Conservation (phyloP, 2,113 vertebrate genomes). For the Micronycteris hirsuta region DNA sequence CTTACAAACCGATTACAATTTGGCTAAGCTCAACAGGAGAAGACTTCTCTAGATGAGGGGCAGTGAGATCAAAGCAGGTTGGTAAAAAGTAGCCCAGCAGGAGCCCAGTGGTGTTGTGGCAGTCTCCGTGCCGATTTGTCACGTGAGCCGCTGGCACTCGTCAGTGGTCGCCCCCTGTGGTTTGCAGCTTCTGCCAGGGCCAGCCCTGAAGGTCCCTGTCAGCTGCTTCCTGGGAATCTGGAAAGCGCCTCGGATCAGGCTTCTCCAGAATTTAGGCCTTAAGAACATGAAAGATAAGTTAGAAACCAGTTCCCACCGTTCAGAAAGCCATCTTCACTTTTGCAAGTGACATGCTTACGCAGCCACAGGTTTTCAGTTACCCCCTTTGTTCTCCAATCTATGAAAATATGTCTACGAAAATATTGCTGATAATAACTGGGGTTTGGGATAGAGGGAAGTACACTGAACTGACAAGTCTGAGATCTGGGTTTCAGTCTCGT, state of each 20-base stretch:
- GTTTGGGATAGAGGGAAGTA: neutral
- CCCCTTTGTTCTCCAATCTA: neutral
- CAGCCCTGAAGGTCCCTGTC: neutral
- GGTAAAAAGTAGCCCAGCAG: neutral
- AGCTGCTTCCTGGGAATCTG: neutral
- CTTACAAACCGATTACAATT: neutral
- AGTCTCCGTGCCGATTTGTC: neutral
- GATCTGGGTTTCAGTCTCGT: neutral
- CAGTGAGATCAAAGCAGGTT: neutral
- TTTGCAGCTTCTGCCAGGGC: constrained; percentile 1
- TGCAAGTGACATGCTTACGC: neutral
- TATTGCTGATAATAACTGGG: neutral
- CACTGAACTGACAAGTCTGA: neutral
- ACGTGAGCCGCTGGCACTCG: neutral
- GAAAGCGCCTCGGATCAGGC: neutral
- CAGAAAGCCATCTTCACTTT: neutral
- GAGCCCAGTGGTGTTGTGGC: neutral
- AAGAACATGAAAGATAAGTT: neutral
- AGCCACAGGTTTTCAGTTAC: neutral
- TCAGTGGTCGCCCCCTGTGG: neutral
- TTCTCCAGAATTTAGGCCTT: neutral
- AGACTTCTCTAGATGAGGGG: neutral
- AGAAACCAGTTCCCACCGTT: neutral
- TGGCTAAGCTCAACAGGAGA: neutral
- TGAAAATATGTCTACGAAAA: neutral